Percentiles rank a stretch among this genome's conserved stretches.
Evolutionary conservation across 2,113 vertebrate genomes (phyloP).

Genomic region (Hepsetus odoe): DNA sequence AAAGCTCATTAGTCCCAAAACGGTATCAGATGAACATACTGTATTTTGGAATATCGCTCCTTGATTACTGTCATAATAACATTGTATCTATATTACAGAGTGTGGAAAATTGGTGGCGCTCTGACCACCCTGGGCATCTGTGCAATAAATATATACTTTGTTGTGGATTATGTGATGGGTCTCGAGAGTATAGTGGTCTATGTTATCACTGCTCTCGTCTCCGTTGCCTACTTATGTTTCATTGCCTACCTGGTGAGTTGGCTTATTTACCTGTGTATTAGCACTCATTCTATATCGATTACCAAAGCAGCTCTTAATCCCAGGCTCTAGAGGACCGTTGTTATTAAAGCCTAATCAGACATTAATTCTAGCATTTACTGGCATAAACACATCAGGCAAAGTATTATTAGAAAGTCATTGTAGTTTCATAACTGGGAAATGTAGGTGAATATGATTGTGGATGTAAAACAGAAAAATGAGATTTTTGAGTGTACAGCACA

Average conservation of each 20-base stretch:
- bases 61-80: neutral
- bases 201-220: conserved; percentile 79
- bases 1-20: no score
- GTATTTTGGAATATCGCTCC: no score
- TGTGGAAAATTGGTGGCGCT: conserved; percentile 86
- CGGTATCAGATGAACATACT: no score
- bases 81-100: conserved; percentile 66
- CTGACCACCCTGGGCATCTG: conserved; percentile 85
- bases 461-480: no score
- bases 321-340: neutral
- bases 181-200: conserved; percentile 82
- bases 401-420: no score
- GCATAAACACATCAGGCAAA: no score
- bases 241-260: conserved; percentile 90
- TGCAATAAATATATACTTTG: conserved; percentile 94
- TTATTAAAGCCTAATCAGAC: neutral
- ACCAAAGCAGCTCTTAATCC: no score
- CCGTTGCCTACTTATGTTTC: conserved; percentile 85
- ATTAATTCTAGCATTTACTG: no score
- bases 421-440: no score
- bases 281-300: neutral
- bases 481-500: neutral
- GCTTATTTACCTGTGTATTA: neutral
- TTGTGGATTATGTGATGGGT: conserved; percentile 84
- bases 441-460: no score